phyloP scores from a whole-genome alignment of 2,113 vertebrate species.

The Dendropsophus ebraccatus region DNA sequence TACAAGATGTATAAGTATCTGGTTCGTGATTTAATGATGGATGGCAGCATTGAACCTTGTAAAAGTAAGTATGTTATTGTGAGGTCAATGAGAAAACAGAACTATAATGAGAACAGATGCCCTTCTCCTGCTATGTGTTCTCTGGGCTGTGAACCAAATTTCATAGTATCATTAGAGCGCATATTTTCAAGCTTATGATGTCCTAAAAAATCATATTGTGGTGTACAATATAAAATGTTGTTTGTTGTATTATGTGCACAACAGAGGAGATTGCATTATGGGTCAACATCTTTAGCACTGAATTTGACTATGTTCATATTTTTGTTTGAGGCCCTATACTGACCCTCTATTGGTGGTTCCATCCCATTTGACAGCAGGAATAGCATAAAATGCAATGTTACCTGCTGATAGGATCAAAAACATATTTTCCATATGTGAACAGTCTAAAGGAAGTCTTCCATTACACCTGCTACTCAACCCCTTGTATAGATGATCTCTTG shows the following conservation, averaged over 20 bases:
- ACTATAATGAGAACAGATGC: constrained; percentile 14
- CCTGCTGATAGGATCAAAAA: no score
- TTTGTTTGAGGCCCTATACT: neutral
- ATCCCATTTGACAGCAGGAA: neutral
- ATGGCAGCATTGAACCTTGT: neutral
- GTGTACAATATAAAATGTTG: neutral
- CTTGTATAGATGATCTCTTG: neutral
- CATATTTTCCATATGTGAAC: no score
- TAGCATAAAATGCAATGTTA: neutral
- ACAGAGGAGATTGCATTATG: neutral
- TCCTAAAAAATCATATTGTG: constrained; percentile 38
- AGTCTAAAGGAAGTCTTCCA: no score
- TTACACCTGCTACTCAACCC: no score
- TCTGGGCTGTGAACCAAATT: constrained; percentile 17
- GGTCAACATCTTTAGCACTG: neutral
- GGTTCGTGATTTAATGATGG: neutral
- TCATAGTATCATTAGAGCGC: neutral
- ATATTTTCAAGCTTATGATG: constrained; percentile 16
- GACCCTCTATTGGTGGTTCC: no score
- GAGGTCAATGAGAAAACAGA: neutral
- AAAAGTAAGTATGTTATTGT: neutral
- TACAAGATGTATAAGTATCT: neutral
- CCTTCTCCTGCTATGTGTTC: constrained; percentile 21
- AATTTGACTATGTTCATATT: neutral
- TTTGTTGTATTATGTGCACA: neutral